Evolutionary conservation across 1,140 invertebrate species (phyloP), one percentile per base, ranked within the genome.

Genomic region (Platyura marginata): DNA sequence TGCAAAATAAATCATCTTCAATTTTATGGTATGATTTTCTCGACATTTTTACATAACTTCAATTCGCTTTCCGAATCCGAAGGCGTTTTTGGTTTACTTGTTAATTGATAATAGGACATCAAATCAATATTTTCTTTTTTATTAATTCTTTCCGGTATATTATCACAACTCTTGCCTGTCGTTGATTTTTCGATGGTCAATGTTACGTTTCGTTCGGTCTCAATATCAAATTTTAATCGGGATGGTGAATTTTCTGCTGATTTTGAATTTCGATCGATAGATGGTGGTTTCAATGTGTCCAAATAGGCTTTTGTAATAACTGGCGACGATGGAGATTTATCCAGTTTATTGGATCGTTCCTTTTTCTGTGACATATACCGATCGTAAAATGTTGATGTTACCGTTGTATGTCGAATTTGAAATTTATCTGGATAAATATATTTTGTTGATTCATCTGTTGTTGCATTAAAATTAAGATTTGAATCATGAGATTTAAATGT

Each of bases 331-430:
- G 8, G 57, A 50, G n/a, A 37, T 49, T 49, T 32, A 51, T 60
- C 21, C 46, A 45, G 21, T 55, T 50, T 19, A 51, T 53, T 20
- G 48, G 47, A 13, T 51, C 41, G n/a, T 48, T 54, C 43, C 39
- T 60, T 51, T 40, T 55, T 60, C 41, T 60, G 56, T 16, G 52
- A 55, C 9, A 60, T 47, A 35, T 56, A 55, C 9, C 59, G 59
- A 49, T 61, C 58, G 35, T 61, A 61, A 42, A 61, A 59, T 25
- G 58, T 61, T 11, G 58, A 57, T 5, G 58, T 61, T 19, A 61
- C 58, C 13, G 58, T 61, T 25, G 57, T 60, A 45, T 61, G 58
- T 1, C 58, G 56, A 15, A 61, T 57, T 37, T 61, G 56, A 15
- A 60, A 48, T 49, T 57, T 57, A 18, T 48, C 50, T 29, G 25